Conservation (phyloP, 2,113 vertebrate genomes). For the Ptychochromis oligacanthus region DNA sequence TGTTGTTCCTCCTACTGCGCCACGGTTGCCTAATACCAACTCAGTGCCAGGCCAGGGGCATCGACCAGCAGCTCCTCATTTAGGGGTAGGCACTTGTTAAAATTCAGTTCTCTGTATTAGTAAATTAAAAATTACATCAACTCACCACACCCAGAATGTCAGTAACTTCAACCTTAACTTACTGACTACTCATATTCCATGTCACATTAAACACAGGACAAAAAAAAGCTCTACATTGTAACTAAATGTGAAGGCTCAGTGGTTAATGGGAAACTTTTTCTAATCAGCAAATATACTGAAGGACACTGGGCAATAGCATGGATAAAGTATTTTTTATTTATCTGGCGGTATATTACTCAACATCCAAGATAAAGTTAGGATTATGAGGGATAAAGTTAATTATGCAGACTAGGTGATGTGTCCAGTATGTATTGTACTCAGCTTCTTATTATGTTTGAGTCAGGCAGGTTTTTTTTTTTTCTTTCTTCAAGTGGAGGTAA, state of each 20-base stretch:
- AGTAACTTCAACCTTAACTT: neutral
- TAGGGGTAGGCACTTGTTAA: slow-evolving; percentile 72
- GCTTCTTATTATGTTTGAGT: neutral
- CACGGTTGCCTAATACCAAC: slow-evolving; percentile 60
- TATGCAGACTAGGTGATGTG: neutral
- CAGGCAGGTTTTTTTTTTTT: no score
- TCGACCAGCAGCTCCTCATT: slow-evolving; percentile 75
- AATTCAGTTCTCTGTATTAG: neutral
- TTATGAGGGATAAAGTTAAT: neutral
- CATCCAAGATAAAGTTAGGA: neutral
- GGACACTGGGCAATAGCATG: neutral
- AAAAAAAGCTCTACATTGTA: neutral
- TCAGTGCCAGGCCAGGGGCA: slow-evolving; percentile 64
- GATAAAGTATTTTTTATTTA: neutral
- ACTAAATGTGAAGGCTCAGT: neutral
- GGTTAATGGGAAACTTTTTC: neutral
- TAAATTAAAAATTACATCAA: neutral
- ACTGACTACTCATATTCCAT: neutral
- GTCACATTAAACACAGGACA: neutral
- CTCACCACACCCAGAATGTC: neutral
- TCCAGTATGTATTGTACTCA: neutral
- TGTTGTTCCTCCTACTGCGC: slow-evolving; percentile 63
- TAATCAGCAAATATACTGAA: neutral
- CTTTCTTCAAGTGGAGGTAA: slow-evolving; percentile 68
- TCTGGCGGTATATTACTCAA: neutral